A percentile compares a stretch with the other conserved stretches of the same genome.
These are phyloP conservation scores for Phymanthus crucifer DNA, from an alignment of 92 coral and sea anemone genomes.

Conservation along the genomic window DNA sequence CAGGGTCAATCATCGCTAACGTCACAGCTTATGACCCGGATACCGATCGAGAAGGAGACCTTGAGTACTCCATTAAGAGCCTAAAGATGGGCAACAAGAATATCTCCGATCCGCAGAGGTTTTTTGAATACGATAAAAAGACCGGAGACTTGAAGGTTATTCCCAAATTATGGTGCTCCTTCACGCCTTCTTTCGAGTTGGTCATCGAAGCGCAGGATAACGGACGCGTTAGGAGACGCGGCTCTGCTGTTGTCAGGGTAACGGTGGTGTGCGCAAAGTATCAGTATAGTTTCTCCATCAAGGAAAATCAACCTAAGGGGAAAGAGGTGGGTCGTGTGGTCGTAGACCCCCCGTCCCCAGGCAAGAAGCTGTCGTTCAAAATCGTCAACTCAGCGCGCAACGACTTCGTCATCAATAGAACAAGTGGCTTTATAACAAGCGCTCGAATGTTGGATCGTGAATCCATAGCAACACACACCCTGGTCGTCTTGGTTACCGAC, in stretches of 20 bases:
- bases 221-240: slow-evolving; percentile 65
- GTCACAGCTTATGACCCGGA: slow-evolving; percentile 73
- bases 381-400: slow-evolving; percentile 30
- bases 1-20: slow-evolving; percentile 49
- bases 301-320: slow-evolving; percentile 66
- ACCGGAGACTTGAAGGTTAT: slow-evolving; percentile 65
- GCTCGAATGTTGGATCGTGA: slow-evolving; percentile 80
- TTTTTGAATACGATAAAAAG: slow-evolving; percentile 61
- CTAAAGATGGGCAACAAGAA: slow-evolving; percentile 44
- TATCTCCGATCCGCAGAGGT: slow-evolving; percentile 45
- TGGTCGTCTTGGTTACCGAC: slow-evolving; percentile 62
- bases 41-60: slow-evolving; percentile 54
- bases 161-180: slow-evolving; percentile 68
- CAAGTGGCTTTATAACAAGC: slow-evolving; percentile 65
- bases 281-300: slow-evolving; percentile 60
- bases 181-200: slow-evolving; percentile 66
- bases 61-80: slow-evolving; percentile 60
- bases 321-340: slow-evolving; percentile 59
- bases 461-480: slow-evolving; percentile 32
- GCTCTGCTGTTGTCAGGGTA: slow-evolving; percentile 60
- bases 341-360: slow-evolving; percentile 50
- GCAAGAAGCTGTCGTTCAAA: slow-evolving; percentile 50
- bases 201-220: slow-evolving; percentile 74
- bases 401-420: slow-evolving; percentile 59
- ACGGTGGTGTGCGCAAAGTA: slow-evolving; percentile 62